Evolutionary conservation across 2,113 vertebrate species (phyloP).

Genomic region (Crypturellus undulatus): DNA sequence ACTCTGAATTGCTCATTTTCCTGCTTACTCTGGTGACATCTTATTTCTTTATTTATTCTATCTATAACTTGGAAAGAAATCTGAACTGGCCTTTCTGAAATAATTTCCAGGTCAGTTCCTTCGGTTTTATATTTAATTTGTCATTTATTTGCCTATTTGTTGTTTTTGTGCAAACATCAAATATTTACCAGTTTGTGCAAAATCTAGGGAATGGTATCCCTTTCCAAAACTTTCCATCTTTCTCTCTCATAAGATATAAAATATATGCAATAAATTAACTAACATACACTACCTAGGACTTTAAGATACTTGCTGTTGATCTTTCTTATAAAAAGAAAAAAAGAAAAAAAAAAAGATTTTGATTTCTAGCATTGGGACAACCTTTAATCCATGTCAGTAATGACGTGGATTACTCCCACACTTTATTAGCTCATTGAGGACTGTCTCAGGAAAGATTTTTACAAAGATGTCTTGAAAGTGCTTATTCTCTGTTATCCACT

Average conservation of each 20-base stretch:
- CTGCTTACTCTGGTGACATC: neutral
- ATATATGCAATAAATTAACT: neutral
- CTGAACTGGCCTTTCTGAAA: neutral
- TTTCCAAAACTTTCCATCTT: neutral
- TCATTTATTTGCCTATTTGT: neutral
- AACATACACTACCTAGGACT: neutral
- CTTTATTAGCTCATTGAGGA: too few relatives aligned
- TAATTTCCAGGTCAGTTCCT: neutral
- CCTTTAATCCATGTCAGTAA: neutral
- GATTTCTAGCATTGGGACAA: neutral
- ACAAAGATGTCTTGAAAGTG: too few relatives aligned
- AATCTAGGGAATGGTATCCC: neutral
- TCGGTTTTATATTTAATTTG: neutral
- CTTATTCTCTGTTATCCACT: too few relatives aligned
- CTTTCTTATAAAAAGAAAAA: neutral
- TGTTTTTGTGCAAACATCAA: neutral
- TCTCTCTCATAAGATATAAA: neutral
- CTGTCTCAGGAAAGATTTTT: too few relatives aligned
- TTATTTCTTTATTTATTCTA: neutral
- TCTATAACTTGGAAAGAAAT: neutral
- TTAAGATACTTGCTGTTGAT: accelerated
- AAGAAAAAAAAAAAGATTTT: neutral
- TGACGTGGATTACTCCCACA: too few relatives aligned
- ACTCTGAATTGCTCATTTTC: neutral
- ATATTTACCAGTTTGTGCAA: neutral